A percentile compares a stretch with the other conserved stretches of the same genome.
Conservation (phyloP, 2,888 invertebrate species). For the Masnerella sp. region DNA sequence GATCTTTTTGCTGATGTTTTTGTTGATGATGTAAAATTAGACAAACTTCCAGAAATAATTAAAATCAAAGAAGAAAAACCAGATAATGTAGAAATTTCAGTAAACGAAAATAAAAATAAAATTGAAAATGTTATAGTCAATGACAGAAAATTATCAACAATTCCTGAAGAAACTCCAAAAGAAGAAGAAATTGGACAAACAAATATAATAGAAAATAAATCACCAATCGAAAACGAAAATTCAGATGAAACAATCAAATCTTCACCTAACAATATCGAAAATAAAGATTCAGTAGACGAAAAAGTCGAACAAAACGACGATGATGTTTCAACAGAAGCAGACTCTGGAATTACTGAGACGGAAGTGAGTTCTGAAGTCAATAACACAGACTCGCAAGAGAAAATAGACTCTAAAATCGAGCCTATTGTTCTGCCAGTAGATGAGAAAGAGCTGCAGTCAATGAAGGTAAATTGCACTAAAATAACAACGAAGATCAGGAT, state of each 20-base stretch:
- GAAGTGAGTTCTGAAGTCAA: conserved; percentile 35
- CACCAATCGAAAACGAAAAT: background rate
- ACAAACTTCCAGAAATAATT: too few relatives aligned
- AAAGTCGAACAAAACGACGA: conserved; percentile 12
- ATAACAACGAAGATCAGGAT: conserved; percentile 19
- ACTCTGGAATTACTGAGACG: conserved; percentile 23
- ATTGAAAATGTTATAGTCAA: background rate
- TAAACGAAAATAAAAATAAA: conserved; percentile 2
- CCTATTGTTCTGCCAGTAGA: conserved; percentile 60
- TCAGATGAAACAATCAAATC: background rate
- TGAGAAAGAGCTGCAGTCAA: conserved; percentile 66
- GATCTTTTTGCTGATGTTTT: conserved; percentile 89
- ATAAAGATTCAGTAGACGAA: conserved; percentile 2
- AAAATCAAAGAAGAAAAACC: too few relatives aligned
- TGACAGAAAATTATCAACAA: too few relatives aligned
- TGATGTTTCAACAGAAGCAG: conserved; percentile 68
- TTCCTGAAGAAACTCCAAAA: too few relatives aligned
- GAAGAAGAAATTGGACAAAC: too few relatives aligned
- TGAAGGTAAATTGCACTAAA: conserved; percentile 61
- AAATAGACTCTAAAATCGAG: conserved; percentile 49
- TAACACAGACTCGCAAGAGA: conserved; percentile 37
- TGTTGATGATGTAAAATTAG: background rate
- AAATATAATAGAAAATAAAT: too few relatives aligned
- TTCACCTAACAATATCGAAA: conserved; percentile 8
- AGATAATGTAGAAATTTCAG: conserved; percentile 5